Conservation (phyloP, 2,113 vertebrate genomes). For the Patagioenas fasciata region DNA sequence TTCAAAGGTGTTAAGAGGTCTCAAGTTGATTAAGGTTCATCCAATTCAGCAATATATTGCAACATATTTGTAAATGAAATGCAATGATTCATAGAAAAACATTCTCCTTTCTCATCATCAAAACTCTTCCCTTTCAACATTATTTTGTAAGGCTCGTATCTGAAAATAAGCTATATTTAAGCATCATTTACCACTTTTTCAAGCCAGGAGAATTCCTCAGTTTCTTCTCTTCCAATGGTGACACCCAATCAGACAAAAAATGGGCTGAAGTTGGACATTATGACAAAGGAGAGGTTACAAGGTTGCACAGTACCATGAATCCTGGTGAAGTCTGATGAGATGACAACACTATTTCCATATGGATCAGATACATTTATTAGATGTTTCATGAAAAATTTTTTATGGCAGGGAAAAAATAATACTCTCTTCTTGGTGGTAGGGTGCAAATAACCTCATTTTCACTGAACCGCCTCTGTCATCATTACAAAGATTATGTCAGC, state of each 20-base stretch:
- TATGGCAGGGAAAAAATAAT: neutral
- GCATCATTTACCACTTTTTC: neutral
- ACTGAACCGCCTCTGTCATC: neutral
- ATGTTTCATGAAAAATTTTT: neutral
- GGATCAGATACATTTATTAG: neutral
- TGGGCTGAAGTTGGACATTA: neutral
- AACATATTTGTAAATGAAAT: neutral
- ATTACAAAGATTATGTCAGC: neutral
- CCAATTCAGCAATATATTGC: neutral
- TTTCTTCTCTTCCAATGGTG: neutral
- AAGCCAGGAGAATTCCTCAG: fast-evolving
- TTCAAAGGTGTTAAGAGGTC: neutral
- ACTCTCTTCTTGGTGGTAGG: neutral
- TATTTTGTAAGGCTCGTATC: neutral
- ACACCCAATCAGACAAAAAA: neutral
- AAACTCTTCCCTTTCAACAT: neutral
- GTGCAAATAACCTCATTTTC: neutral
- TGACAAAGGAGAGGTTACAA: neutral
- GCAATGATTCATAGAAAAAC: neutral
- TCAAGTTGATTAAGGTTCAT: neutral
- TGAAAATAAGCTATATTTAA: neutral
- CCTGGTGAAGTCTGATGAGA: neutral
- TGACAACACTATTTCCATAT: neutral
- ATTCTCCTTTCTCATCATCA: neutral
- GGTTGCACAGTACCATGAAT: neutral